Evolutionary conservation across 92 coral and sea anemone genomes (phyloP).

Genomic region (Zoanthus sansibaricus): DNA sequence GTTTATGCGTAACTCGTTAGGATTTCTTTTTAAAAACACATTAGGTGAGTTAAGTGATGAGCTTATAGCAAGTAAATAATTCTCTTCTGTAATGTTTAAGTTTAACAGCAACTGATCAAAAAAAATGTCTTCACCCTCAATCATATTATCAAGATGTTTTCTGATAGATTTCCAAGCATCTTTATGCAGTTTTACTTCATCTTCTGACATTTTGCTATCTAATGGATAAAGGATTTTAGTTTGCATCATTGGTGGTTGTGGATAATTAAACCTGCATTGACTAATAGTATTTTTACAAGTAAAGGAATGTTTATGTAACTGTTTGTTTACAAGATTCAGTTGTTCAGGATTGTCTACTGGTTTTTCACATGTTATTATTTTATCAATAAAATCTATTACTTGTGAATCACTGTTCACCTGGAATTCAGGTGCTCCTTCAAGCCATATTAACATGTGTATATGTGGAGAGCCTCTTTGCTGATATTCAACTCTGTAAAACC

Average conservation of each 20-base stretch:
- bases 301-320: conserved; percentile 33
- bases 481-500: conserved; percentile 7
- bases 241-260: conserved; percentile 40
- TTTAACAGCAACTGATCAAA: too few species aligned
- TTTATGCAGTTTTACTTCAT: too few species aligned
- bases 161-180: too few species aligned
- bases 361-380: conserved; percentile 40
- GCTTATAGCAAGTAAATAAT: too few species aligned
- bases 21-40: too few species aligned
- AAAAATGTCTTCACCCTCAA: too few species aligned
- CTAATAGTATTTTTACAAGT: conserved; percentile 25
- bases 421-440: neutral
- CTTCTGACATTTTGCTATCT: neutral
- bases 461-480: neutral
- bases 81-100: too few species aligned
- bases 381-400: conserved; percentile 18
- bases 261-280: conserved; percentile 34
- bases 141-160: too few species aligned
- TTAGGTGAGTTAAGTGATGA: too few species aligned
- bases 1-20: too few species aligned
- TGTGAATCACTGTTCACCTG: too few species aligned
- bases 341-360: conserved; percentile 12
- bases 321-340: conserved; percentile 35
- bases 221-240: conserved; percentile 59
- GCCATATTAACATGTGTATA: conserved; percentile 23